Conservation (phyloP, 2,797 vertebrate species). For the Apodemus agrarius region DNA sequence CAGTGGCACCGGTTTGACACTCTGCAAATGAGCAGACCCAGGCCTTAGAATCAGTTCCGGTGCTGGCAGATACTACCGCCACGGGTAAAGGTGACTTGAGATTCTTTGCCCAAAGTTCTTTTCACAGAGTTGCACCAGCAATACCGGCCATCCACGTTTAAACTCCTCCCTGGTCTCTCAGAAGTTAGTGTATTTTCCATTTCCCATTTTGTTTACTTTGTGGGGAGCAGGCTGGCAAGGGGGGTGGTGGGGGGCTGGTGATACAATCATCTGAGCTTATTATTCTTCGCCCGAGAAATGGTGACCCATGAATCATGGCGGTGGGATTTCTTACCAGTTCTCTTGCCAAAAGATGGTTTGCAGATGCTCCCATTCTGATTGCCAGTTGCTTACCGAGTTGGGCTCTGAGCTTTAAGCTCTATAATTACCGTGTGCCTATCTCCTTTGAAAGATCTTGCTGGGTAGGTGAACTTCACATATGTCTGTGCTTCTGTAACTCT, state of each 20-base stretch:
- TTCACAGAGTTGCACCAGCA: background rate
- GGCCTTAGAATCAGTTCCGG: background rate
- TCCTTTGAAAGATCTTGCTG: slow-evolving; percentile 41
- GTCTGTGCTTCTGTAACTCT: background rate
- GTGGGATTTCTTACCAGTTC: slow-evolving; percentile 22
- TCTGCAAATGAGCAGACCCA: background rate
- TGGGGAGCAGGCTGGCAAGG: background rate
- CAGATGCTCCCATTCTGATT: slow-evolving; percentile 52
- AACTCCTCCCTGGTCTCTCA: background rate
- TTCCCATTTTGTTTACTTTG: slow-evolving; percentile 45
- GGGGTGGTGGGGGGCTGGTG: background rate
- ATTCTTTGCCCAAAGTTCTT: slow-evolving; percentile 10
- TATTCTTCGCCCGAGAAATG: slow-evolving; percentile 39
- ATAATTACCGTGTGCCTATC: slow-evolving; percentile 41
- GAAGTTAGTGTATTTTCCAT: background rate
- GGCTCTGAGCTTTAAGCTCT: slow-evolving; percentile 35
- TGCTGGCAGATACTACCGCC: background rate
- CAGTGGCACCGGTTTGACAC: background rate
- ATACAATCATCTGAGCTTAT: background rate
- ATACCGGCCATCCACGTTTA: background rate
- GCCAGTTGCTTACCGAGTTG: background rate
- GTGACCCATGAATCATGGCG: slow-evolving; percentile 34
- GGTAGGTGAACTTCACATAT: slow-evolving; percentile 11
- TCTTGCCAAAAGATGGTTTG: slow-evolving; percentile 54
- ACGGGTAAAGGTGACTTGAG: background rate